These are phyloP conservation scores for Galaxias olidus DNA, from an alignment of 2,797 vertebrate species.

Conservation along the genomic window DNA sequence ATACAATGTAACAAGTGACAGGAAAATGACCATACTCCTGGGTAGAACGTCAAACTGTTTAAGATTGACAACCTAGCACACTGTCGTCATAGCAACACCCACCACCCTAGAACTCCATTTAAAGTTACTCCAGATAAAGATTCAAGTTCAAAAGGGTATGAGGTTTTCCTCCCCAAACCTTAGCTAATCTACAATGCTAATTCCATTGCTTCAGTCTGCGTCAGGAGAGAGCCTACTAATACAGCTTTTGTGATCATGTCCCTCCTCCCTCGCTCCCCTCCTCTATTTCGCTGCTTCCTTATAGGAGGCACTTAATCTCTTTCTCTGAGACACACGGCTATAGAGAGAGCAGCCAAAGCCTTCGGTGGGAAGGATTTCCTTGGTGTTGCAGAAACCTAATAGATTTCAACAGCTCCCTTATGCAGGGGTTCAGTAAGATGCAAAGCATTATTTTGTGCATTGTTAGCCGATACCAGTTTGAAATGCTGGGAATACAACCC, in stretches of 20 bases:
- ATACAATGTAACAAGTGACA: too few relatives aligned
- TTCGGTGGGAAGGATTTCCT: conserved; percentile 1
- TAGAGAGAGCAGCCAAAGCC: background rate
- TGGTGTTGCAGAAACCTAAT: background rate
- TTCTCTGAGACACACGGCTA: background rate
- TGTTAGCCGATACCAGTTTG: conserved; percentile 5
- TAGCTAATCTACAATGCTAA: conserved; percentile 33
- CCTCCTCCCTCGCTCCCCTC: background rate
- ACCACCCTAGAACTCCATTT: too few relatives aligned
- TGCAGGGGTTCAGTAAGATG: background rate
- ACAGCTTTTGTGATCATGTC: conserved; percentile 20
- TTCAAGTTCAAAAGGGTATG: background rate
- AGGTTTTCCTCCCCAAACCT: background rate
- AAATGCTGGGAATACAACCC: conserved; percentile 1
- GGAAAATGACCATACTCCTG: too few relatives aligned
- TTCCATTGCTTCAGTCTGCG: conserved; percentile 2
- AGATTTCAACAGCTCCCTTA: conserved; percentile 11
- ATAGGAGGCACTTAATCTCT: conserved; percentile 9
- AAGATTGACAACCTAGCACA: too few relatives aligned
- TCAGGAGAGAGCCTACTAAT: conserved; percentile 8
- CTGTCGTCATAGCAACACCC: too few relatives aligned
- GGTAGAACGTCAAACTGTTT: too few relatives aligned
- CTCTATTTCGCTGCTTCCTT: background rate
- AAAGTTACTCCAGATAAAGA: too few relatives aligned
- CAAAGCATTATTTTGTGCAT: background rate